Conservation (phyloP, 2,797 vertebrate genomes). For the Mastacembelus armatus region DNA sequence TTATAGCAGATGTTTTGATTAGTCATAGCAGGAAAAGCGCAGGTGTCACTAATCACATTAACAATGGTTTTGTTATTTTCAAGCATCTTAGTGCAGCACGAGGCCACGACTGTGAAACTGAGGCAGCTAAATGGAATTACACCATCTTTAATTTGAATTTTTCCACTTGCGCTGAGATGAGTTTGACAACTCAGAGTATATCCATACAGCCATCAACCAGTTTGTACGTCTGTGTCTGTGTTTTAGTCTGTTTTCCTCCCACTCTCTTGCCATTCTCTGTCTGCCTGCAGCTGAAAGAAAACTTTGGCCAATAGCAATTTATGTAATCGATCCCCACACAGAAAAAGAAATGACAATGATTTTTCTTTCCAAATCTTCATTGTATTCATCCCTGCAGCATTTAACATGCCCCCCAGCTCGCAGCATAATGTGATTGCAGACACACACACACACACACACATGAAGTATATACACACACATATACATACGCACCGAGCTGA, state of each 20-base stretch:
- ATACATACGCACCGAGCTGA: conserved; percentile 30
- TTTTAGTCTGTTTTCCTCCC: conserved; percentile 5
- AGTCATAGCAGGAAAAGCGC: too few species aligned
- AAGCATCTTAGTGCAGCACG: too few species aligned
- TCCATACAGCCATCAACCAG: too few species aligned
- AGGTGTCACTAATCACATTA: too few species aligned
- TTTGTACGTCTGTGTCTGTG: neutral
- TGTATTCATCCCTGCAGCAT: conserved; percentile 42
- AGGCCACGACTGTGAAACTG: too few species aligned
- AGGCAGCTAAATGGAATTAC: too few species aligned
- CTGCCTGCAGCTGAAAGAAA: conserved; percentile 34
- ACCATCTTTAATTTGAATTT: too few species aligned
- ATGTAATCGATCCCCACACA: conserved; percentile 60
- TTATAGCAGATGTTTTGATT: too few species aligned
- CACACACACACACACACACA: conserved; percentile 25
- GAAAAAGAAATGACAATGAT: conserved; percentile 58
- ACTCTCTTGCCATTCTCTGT: conserved; percentile 1
- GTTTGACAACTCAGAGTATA: neutral
- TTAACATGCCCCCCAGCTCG: conserved; percentile 29
- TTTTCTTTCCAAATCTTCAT: conserved; percentile 36
- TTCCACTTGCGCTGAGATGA: too few species aligned
- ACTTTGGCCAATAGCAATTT: conserved; percentile 18
- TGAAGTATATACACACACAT: too few species aligned
- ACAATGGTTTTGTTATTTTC: too few species aligned
- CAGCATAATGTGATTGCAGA: conserved; percentile 25